Conservation (phyloP, 1,140 invertebrate genomes). For the Eubasilissa regina region DNA sequence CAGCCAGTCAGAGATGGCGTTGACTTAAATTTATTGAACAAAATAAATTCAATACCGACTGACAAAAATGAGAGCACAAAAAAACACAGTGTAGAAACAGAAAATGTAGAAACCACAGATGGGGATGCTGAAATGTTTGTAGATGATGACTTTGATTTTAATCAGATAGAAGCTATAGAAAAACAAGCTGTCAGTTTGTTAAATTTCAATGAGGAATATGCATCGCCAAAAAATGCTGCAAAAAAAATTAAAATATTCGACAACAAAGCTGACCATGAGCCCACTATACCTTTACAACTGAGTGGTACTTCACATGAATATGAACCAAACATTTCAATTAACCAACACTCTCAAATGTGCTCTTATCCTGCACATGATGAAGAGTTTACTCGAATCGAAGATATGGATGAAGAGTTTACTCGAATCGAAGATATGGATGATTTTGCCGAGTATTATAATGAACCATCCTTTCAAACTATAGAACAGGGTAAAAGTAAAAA, state of each 20-base stretch:
- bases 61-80: constrained; percentile 1
- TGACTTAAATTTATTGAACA: not conserved
- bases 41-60: not conserved
- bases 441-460: constrained; percentile 28
- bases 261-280: not conserved
- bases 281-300: constrained; percentile 3
- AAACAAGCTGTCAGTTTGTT: constrained; percentile 31
- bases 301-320: not conserved
- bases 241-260: constrained; percentile 47
- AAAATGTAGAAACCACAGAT: not conserved
- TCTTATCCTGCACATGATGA: constrained; percentile 46
- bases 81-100: not conserved
- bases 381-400: constrained; percentile 62
- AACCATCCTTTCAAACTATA: not conserved
- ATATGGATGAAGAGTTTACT: constrained; percentile 50
- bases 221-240: constrained; percentile 16
- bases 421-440: constrained; percentile 33
- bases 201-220: not conserved
- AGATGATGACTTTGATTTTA: constrained; percentile 54
- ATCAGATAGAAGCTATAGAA: constrained; percentile 51
- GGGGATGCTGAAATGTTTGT: constrained; percentile 51
- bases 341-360: not conserved
- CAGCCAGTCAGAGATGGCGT: not conserved
- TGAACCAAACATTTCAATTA: constrained; percentile 18
- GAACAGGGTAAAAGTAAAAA: constrained; percentile 7